These are phyloP conservation scores for Malurus splendens DNA, from an alignment of 2,797 vertebrate species.

Conservation along the genomic window DNA sequence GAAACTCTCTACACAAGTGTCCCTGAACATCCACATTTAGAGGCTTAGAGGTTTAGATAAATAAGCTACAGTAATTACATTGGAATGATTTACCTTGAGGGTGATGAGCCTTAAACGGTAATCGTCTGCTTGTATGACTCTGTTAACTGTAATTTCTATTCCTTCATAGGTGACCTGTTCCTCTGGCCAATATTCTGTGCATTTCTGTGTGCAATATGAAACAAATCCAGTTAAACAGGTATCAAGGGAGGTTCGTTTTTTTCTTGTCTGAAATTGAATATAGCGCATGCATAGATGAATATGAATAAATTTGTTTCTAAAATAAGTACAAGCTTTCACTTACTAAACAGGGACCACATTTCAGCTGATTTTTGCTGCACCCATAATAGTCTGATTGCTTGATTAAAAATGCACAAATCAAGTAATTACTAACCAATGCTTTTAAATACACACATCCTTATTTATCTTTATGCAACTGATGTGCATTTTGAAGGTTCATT, in stretches of 20 bases:
- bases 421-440: slow-evolving; percentile 7
- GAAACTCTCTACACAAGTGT: neutral
- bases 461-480: neutral
- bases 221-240: slow-evolving; percentile 34
- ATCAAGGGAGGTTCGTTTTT: neutral
- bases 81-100: slow-evolving; percentile 82
- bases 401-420: slow-evolving; percentile 37
- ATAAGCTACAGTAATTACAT: neutral
- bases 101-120: slow-evolving; percentile 94
- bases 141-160: slow-evolving; percentile 85
- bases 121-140: slow-evolving; percentile 91
- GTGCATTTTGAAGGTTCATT: neutral
- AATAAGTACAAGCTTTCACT: neutral
- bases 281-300: neutral
- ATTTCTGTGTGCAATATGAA: slow-evolving; percentile 82
- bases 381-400: neutral
- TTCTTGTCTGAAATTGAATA: neutral
- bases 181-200: slow-evolving; percentile 97
- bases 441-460: neutral
- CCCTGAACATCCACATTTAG: neutral
- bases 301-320: slow-evolving; percentile 9
- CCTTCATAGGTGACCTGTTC: slow-evolving; percentile 86
- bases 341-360: neutral
- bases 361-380: slow-evolving; percentile 15
- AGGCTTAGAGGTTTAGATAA: neutral